Conservation (phyloP, 2,888 invertebrate genomes). For the Drosophila cracens region DNA sequence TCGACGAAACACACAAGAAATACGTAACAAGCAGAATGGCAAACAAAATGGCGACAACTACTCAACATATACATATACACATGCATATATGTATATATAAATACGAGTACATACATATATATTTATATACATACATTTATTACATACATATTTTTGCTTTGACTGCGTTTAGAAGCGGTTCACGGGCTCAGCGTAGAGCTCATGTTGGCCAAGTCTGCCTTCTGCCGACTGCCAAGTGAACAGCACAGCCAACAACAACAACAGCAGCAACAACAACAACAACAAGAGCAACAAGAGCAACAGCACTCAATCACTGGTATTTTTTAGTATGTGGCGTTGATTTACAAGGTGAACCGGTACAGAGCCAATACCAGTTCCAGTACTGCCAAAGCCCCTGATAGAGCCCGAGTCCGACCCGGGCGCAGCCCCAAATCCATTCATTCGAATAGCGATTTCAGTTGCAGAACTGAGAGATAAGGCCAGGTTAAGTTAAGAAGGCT, state of each 20-base stretch:
- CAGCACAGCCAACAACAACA: conserved; percentile 26
- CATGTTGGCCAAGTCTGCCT: conserved; percentile 60
- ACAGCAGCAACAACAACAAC: conserved; percentile 23
- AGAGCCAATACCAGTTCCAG: conserved; percentile 72
- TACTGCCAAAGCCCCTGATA: conserved; percentile 18
- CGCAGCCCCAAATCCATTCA: conserved; percentile 13
- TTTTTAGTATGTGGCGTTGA: conserved; percentile 76
- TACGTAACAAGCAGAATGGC: conserved; percentile 33
- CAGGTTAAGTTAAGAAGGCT: not conserved
- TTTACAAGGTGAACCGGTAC: conserved; percentile 78
- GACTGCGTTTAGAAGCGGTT: conserved; percentile 53
- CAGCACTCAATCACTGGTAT: conserved; percentile 66
- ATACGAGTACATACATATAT: not conserved
- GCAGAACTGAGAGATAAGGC: not conserved
- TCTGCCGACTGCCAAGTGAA: conserved; percentile 35
- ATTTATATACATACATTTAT: not conserved
- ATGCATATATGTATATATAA: not conserved
- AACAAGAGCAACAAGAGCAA: conserved; percentile 26
- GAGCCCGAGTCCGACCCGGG: not conserved
- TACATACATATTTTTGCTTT: not conserved
- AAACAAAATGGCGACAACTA: conserved; percentile 46
- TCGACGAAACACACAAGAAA: conserved; percentile 19
- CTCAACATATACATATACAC: conserved; percentile 8
- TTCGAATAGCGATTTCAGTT: not conserved
- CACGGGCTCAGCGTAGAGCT: conserved; percentile 44